Conservation (phyloP, 2,113 vertebrate species). For the Pelusios castaneus region DNA sequence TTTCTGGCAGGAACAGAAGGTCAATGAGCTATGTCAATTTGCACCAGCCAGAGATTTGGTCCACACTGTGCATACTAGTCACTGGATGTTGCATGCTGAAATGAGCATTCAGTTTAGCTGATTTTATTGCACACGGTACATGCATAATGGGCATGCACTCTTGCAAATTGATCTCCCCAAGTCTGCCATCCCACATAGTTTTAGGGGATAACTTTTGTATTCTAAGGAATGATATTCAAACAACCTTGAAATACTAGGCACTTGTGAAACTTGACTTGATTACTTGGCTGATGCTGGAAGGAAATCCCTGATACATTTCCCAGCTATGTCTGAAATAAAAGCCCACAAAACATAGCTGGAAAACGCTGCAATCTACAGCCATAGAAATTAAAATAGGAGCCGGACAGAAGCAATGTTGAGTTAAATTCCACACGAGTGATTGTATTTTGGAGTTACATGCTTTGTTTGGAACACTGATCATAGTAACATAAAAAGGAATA, state of each 20-base stretch:
- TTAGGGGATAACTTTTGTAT: not conserved
- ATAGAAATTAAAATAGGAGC: not conserved
- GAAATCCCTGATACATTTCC: not conserved
- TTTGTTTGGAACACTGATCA: not conserved
- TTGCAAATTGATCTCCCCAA: not conserved
- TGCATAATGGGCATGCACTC: not conserved
- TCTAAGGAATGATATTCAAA: not conserved
- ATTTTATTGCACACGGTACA: not conserved
- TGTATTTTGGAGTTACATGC: not conserved
- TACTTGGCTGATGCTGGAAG: not conserved
- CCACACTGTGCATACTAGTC: not conserved
- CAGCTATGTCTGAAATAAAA: not conserved
- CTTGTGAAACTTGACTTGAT: not conserved
- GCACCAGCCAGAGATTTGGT: not conserved
- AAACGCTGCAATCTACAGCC: not conserved
- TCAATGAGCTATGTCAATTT: not conserved
- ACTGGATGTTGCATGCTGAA: not conserved
- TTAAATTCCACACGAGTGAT: not conserved
- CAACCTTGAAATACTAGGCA: not conserved
- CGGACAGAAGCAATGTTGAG: not conserved
- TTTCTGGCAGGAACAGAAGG: not conserved
- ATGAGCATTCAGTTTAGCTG: not conserved
- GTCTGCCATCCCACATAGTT: not conserved
- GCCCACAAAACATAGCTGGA: not conserved
- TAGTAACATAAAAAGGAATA: not conserved